Conservation (phyloP, 2,113 vertebrate species). For the Rhinoderma darwinii region DNA sequence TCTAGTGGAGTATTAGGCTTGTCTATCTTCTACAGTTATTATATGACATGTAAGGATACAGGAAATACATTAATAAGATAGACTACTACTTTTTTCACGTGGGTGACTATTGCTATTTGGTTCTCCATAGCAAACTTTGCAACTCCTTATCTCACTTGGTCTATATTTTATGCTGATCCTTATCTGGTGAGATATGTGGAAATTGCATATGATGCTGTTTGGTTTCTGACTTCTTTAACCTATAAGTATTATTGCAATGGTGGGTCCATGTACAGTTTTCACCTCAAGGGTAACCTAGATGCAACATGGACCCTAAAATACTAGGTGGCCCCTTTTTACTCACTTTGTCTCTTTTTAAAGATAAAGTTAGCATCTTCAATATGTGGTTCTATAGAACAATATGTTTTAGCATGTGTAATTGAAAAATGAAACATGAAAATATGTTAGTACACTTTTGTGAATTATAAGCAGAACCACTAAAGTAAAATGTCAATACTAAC, state of each 20-base stretch:
- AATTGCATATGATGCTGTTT: neutral
- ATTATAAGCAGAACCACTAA: too few relatives aligned
- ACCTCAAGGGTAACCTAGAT: neutral
- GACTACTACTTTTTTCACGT: neutral
- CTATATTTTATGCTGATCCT: too few relatives aligned
- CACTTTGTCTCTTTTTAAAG: too few relatives aligned
- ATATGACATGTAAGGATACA: neutral
- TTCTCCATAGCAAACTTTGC: neutral
- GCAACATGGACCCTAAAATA: too few relatives aligned
- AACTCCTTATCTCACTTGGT: neutral
- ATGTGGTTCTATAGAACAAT: too few relatives aligned
- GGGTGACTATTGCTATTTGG: neutral
- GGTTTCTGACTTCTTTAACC: neutral
- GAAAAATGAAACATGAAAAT: too few relatives aligned
- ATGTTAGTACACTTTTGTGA: too few relatives aligned
- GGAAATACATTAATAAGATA: neutral
- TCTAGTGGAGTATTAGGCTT: neutral
- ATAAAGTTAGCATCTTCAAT: too few relatives aligned
- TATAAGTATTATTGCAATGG: neutral
- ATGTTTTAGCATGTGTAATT: too few relatives aligned
- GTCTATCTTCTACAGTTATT: neutral
- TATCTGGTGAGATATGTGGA: neutral
- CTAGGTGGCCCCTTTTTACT: too few relatives aligned
- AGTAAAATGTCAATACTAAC: too few relatives aligned
- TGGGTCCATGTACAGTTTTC: neutral